These are phyloP conservation scores for Gymnogyps californianus DNA, from an alignment of 2,113 vertebrate genomes.

Conservation along the genomic window DNA sequence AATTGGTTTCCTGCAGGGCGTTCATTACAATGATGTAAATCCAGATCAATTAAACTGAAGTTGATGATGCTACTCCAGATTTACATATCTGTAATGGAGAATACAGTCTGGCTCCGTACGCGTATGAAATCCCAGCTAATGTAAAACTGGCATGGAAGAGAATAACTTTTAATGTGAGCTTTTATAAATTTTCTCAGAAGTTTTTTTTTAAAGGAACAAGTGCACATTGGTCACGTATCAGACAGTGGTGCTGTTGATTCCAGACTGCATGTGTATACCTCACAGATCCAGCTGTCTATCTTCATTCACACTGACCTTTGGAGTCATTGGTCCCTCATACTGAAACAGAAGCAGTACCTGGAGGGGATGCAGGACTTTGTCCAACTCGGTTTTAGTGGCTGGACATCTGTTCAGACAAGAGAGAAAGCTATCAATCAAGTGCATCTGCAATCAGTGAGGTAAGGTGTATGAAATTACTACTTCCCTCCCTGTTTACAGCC, in stretches of 20 bases:
- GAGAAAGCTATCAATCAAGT: background rate
- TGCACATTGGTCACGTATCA: background rate
- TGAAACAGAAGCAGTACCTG: background rate
- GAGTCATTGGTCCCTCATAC: background rate
- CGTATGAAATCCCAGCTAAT: background rate
- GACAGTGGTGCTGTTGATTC: conserved; percentile 1
- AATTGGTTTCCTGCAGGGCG: background rate
- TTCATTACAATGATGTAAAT: background rate
- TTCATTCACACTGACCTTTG: background rate
- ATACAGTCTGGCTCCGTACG: background rate
- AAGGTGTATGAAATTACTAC: background rate
- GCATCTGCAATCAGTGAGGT: background rate
- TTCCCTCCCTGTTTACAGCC: background rate
- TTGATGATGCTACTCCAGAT: background rate
- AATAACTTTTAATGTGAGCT: background rate
- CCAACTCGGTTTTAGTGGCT: background rate
- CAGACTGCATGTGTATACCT: background rate
- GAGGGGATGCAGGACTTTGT: background rate
- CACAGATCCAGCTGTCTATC: background rate
- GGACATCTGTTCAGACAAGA: background rate
- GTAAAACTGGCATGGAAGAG: background rate
- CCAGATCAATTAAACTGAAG: background rate
- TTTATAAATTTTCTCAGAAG: background rate
- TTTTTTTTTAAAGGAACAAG: background rate
- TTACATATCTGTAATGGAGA: background rate